Evolutionary conservation across 2,888 invertebrate genomes (phyloP), one percentile per base, ranked within the genome.

Genomic region (Cremastobaeus sp.): DNA sequence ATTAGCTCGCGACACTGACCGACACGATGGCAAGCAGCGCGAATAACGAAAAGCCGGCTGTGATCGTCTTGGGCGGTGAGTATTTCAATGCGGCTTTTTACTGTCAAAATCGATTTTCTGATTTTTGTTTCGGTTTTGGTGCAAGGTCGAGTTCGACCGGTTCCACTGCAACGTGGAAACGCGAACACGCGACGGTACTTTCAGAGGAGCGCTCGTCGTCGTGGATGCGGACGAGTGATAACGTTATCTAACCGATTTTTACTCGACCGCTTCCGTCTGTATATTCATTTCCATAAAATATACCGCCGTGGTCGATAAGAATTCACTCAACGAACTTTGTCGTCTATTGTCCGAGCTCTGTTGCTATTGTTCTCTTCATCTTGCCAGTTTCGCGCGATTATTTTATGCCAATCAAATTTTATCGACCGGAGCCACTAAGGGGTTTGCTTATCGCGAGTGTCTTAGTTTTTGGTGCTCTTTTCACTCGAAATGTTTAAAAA

Each of bases 21-120:
- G 25, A 25, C 77, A 78, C 75, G 45, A 86, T 86, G 85, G 84
- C 85, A 79, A 82, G 79, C 78, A 74, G 77, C 66, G 77, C 74
- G 59, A 78, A 72, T 75, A 81, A 84, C 77, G 83, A 76, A 72
- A 87, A 86, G 69, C 84, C 87, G 34, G 80, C 81, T 64, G 84
- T 84, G 39, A 83, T 87, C 39, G 81, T 87, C 69, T 73, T 87
- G 39, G 87, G 87, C 82, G 87, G 87, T 86, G 76, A 83, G 60
- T 52, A 2, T n/a, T 11, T 32, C 5, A 32, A 9, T 18, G 9
- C 18, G 48, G 2, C 17, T 45, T 34, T 41, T 45, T 12, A 1
- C 37, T 18, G 21, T 43, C 8, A n/a, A 32, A 57, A 55, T 41
- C 41, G 30, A 34, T 43, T 34, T 15, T 34, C 12, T 21, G 50